Base-by-base conservation (phyloP, 2,113 vertebrate species). In the Pan paniscus region DNA sequence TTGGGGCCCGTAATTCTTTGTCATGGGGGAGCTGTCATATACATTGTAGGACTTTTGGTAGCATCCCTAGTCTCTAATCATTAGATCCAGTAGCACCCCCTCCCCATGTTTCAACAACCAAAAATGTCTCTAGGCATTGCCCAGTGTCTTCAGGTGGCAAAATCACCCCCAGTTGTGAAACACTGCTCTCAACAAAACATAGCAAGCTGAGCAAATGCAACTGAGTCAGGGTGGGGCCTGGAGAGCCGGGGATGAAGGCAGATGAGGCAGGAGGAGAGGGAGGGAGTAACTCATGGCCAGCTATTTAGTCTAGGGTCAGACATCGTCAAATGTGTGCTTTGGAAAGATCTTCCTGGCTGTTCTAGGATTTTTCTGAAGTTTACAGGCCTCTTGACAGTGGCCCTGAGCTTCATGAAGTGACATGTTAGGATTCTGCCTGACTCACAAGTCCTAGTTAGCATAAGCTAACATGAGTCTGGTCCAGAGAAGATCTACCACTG, bases 341-440 rank as follows among this genome's bases (percentile, higher is more conserved):
- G 30, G 43, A 73, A 95, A 82, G 80, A 80, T 38, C 11, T 17
- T 52, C 30, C 17, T 25, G 40, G 35, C 30, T 70, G 5, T 6
- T 55, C 30, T 18, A 52, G 30, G 50, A 32, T 93, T 8, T 11
- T 43, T 30, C 25, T 52, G 10, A 52, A 61, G 32, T 52, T 27
- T 48, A 23, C 25, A 75, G 73, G 27, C 64, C 57, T 85, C 40
- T 43, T 68, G 46, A 27, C 9, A 27, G 38, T 22, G 48, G 27
- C 7, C 43, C 14, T 1, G 40, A 22, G 8, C 40, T 70, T 73
- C 35, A 20, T 13, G 23, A 82, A 43, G 20, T 68, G 46, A 46
- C 14, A 57, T 0, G 0, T 1, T 5, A 5, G 14, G 35, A 43
- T 50, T 73, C 10, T 18, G 35, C 22, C 22, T 50, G 22, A 55